Conservation (phyloP, 2,888 invertebrate genomes). For the Meliscaeva auricollis region DNA sequence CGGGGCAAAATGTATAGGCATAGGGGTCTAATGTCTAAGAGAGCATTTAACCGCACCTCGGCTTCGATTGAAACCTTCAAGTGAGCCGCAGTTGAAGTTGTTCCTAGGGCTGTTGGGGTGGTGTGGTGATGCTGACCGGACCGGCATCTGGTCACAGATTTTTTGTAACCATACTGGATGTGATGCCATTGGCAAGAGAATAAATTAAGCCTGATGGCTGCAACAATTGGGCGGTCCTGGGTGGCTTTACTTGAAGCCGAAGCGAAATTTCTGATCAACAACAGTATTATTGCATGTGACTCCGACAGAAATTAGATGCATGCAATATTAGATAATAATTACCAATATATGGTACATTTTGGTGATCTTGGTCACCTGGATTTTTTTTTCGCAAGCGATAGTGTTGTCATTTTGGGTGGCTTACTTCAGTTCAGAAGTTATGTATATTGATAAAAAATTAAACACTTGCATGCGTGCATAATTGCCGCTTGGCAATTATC, state of each 20-base stretch:
- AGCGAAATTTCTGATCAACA: slow-evolving; percentile 46
- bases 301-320: slow-evolving; percentile 16
- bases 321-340: slow-evolving; percentile 38
- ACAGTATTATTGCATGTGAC: slow-evolving; percentile 27
- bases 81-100: slow-evolving; percentile 32
- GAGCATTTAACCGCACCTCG: slow-evolving; percentile 67
- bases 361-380: slow-evolving; percentile 52
- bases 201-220: slow-evolving; percentile 59
- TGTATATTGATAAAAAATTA: not conserved
- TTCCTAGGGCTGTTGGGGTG: slow-evolving; percentile 57
- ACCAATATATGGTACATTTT: slow-evolving; percentile 18
- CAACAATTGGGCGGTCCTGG: slow-evolving; percentile 72
- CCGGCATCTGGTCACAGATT: slow-evolving; percentile 21
- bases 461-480: slow-evolving; percentile 56
- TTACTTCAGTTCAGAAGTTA: not conserved
- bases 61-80: slow-evolving; percentile 52
- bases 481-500: slow-evolving; percentile 30
- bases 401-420: slow-evolving; percentile 1
- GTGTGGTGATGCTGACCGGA: slow-evolving; percentile 26
- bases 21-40: slow-evolving; percentile 54
- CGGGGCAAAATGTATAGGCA: slow-evolving; percentile 40
- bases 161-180: slow-evolving; percentile 5
- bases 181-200: slow-evolving; percentile 69
- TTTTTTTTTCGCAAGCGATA: not conserved
- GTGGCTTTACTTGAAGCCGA: slow-evolving; percentile 41